Conservation (phyloP, 2,888 invertebrate genomes). For the Orthosia gothica region DNA sequence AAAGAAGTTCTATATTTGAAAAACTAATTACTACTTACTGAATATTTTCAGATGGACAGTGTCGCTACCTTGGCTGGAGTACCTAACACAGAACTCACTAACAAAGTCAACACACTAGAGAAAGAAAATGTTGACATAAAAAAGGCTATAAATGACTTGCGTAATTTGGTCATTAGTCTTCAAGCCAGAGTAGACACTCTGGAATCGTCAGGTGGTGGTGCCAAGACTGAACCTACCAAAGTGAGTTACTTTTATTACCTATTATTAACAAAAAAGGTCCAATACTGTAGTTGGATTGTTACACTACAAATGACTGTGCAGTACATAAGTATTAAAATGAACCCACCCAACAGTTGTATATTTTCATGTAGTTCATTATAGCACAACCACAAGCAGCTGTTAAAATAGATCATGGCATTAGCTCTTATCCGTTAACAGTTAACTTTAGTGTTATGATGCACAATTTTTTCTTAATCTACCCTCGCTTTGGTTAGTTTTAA, state of each 20-base stretch:
- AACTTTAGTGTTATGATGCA: no score
- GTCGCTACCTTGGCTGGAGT: constrained; percentile 91
- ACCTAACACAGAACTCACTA: constrained; percentile 90
- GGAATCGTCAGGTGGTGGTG: constrained; percentile 76
- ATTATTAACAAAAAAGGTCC: constrained; percentile 70
- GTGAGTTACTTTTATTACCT: constrained; percentile 74
- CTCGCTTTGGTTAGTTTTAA: no score
- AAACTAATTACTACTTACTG: not conserved
- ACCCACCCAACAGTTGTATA: no score
- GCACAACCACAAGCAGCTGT: no score
- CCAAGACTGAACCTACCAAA: constrained; percentile 75
- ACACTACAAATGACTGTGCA: not conserved
- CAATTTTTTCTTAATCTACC: no score
- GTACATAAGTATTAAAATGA: no score
- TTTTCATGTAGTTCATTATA: no score
- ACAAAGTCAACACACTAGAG: constrained; percentile 91
- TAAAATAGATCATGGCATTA: no score
- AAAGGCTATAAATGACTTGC: constrained; percentile 86
- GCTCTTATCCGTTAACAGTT: no score
- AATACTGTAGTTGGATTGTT: not conserved
- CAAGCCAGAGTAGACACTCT: constrained; percentile 86
- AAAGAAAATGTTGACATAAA: constrained; percentile 91
- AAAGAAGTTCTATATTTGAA: not conserved
- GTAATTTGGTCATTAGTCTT: constrained; percentile 87
- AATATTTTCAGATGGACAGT: constrained; percentile 92